Evolutionary conservation across 2,113 vertebrate species (phyloP), one percentile per base, ranked within the genome.

Genomic region (Castor canadensis): DNA sequence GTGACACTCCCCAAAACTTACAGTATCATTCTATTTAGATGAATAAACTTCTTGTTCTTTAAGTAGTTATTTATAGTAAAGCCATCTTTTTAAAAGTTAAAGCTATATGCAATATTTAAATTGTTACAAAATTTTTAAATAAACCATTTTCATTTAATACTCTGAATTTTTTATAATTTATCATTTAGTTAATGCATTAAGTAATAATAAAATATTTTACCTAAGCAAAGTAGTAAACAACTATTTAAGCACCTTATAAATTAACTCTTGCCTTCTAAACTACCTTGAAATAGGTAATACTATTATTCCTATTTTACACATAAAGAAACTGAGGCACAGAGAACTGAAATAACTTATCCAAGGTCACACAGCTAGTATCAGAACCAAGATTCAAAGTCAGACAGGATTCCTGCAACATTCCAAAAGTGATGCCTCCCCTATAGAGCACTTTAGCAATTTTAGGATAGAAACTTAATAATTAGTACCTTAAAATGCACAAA

Each of bases 381-480:
- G 43, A 95, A 93, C n/a, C 43, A 89, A 52, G 9, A 92, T 16
- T 67, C 40, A 89, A 89, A 81, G 32, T 60, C 32, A 71, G 32
- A 56, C 11, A 75, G 24, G 81, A 92, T 83, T 45, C 12, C 43
- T 79, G 8, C n/a, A n/a, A 75, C 93, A 67, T 43, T 13, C 49
- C 16, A 84, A 91, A 30, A 67, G 19, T 69, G 22, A 24, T 47
- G 26, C 26, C 87, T 79, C 38, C n/a, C 35, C 17, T 58, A 1
- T 19, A 54, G 0, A 83, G 64, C 20, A 76, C 7, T 40, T 49
- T 12, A 47, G 66, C 66, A 94, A 67, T 84, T 87, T 87, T 67
- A 83, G 20, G 49, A 75, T 43, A 93, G 58, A 96, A 85, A 89
- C 92, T 71, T 76, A 76, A 93, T 91, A 38, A 96, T n/a, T 16